A percentile compares a stretch with the other conserved stretches of the same genome.
Conservation (phyloP, 2,888 invertebrate genomes). For the Drosophila meridiana region DNA sequence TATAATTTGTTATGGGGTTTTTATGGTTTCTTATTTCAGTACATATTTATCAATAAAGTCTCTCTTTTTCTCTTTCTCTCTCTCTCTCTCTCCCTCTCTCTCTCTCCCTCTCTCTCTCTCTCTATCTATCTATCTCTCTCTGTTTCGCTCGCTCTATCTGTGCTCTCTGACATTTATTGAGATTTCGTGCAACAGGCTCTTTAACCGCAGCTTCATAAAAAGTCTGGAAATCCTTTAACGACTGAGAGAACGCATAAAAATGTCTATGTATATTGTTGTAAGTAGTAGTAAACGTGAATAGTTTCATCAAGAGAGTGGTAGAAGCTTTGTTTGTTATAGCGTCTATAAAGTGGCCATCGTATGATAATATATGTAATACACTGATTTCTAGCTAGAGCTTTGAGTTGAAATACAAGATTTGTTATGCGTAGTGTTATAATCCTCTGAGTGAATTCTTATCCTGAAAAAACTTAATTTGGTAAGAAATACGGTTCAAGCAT, state of each 20-base stretch:
- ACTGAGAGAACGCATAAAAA: slow-evolving; percentile 3
- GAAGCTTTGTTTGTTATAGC: not conserved
- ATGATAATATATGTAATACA: no score
- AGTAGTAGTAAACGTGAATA: not conserved
- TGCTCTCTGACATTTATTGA: not conserved
- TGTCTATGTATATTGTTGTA: not conserved
- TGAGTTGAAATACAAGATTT: not conserved
- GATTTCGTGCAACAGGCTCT: not conserved
- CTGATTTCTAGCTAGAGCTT: not conserved
- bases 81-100: not conserved
- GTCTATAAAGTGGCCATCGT: not conserved
- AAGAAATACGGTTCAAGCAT: not conserved
- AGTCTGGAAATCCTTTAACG: not conserved
- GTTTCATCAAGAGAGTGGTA: not conserved
- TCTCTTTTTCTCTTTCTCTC: no score
- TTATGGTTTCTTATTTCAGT: no score
- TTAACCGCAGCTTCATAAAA: not conserved
- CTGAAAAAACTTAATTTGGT: not conserved
- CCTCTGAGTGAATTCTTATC: not conserved
- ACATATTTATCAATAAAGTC: no score
- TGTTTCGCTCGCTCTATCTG: not conserved
- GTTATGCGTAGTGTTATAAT: not conserved
- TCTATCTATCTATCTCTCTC: not conserved
- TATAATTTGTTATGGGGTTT: no score
- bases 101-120: not conserved